These are phyloP conservation scores for Colistium nudipinnis DNA, from an alignment of 2,113 vertebrate genomes.

Conservation along the genomic window DNA sequence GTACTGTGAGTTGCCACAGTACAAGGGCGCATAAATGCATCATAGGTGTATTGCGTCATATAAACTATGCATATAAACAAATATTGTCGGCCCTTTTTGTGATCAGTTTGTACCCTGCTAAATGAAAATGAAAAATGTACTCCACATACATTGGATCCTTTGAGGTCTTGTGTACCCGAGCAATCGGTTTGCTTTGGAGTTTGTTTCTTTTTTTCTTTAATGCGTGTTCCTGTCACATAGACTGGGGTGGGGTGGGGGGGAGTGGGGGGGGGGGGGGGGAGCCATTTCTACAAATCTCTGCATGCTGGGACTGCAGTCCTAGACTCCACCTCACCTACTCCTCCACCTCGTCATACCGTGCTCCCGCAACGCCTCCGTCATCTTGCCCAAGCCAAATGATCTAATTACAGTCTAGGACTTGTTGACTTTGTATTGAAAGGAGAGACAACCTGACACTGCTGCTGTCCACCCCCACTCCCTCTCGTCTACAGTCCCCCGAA, in stretches of 20 bases:
- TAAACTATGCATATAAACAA: too few species aligned
- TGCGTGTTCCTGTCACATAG: conserved; percentile 30
- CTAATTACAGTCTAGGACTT: conserved; percentile 80
- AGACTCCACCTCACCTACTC: conserved; percentile 53
- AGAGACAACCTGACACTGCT: conserved; percentile 67
- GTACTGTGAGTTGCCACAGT: too few species aligned
- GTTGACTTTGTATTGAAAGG: conserved; percentile 73
- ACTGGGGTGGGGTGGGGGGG: too few species aligned
- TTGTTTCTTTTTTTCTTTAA: conserved; percentile 29
- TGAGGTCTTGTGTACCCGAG: not conserved
- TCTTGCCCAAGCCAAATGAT: conserved; percentile 72
- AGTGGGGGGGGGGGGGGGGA: too few species aligned
- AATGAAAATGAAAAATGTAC: not conserved
- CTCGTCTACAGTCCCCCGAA: not conserved
- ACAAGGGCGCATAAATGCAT: not conserved
- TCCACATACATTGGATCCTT: conserved; percentile 15
- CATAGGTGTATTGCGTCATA: not conserved
- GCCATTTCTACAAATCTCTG: conserved; percentile 48
- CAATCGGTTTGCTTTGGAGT: not conserved
- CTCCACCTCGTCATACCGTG: conserved; percentile 15
- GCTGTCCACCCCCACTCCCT: conserved; percentile 28
- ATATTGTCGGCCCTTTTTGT: not conserved
- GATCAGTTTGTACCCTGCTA: not conserved
- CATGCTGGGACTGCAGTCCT: conserved; percentile 39
- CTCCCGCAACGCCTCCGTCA: conserved; percentile 43